phyloP scores from a whole-genome alignment of 2,113 vertebrate species.

The Ginglymostoma cirratum region DNA sequence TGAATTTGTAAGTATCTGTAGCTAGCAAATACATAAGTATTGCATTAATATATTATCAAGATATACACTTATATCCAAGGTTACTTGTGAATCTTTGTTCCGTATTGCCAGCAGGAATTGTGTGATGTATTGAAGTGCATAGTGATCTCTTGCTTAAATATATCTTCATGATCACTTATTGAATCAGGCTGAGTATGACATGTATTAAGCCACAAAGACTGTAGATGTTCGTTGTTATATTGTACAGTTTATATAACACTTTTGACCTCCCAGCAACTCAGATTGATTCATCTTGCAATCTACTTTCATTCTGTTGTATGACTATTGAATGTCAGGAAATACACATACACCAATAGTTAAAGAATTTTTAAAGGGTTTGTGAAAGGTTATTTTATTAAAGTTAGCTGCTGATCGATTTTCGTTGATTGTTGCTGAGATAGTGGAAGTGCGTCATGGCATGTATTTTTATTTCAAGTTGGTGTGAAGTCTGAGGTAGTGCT shows the following conservation, averaged over 20 bases:
- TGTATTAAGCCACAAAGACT: neutral
- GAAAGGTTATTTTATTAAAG: neutral
- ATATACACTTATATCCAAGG: neutral
- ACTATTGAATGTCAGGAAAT: neutral
- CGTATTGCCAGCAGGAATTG: neutral
- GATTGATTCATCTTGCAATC: neutral
- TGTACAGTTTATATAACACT: neutral
- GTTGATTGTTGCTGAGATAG: too few relatives aligned
- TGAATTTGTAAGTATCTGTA: neutral
- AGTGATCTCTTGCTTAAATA: too few relatives aligned
- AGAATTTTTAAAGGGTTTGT: neutral
- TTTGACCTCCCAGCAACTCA: neutral
- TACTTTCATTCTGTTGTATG: neutral
- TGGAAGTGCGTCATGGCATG: too few relatives aligned
- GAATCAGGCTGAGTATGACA: neutral
- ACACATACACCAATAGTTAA: neutral
- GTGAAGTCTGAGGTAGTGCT: too few relatives aligned
- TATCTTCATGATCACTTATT: neutral
- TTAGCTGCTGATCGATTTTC: neutral
- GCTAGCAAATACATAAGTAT: neutral
- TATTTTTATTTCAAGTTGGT: too few relatives aligned
- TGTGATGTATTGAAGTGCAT: neutral
- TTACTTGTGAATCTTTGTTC: neutral
- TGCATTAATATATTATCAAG: neutral
- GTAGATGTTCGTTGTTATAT: neutral